phyloP scores from a whole-genome alignment of 2,888 invertebrate species.

The Cheilosia variabilis region DNA sequence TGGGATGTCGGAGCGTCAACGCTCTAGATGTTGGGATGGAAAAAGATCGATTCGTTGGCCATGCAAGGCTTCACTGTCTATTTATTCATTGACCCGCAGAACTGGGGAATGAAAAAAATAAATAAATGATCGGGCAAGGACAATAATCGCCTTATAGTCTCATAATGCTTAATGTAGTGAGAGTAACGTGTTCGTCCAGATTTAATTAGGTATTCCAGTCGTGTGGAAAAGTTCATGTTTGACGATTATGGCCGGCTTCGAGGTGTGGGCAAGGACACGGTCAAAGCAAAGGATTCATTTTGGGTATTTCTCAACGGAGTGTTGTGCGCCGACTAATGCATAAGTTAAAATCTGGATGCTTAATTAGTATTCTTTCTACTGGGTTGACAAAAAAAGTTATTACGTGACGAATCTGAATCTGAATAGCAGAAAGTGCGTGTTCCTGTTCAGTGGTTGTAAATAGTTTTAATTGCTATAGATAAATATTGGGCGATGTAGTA shows the following conservation, averaged over 20 bases:
- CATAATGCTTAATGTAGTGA: slow-evolving; percentile 44
- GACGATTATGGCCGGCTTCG: slow-evolving; percentile 42
- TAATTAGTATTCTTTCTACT: slow-evolving; percentile 43
- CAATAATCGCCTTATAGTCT: slow-evolving; percentile 33
- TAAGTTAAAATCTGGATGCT: slow-evolving; percentile 20
- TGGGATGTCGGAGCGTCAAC: neutral
- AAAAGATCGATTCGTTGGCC: neutral
- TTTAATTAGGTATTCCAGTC: slow-evolving; percentile 56
- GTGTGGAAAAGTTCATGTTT: slow-evolving; percentile 55
- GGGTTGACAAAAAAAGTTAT: slow-evolving; percentile 36
- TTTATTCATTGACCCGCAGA: neutral
- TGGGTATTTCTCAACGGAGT: slow-evolving; percentile 4
- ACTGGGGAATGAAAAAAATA: slow-evolving; percentile 3
- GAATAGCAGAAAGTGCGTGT: neutral
- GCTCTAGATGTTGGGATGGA: slow-evolving; percentile 6
- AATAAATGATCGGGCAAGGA: slow-evolving; percentile 28
- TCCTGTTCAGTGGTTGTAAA: neutral
- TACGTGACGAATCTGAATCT: slow-evolving; percentile 34
- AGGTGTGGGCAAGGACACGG: slow-evolving; percentile 14
- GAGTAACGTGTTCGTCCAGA: slow-evolving; percentile 43
- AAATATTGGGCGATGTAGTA: neutral
- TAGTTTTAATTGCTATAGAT: neutral
- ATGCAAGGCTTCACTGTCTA: neutral
- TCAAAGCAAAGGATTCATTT: slow-evolving; percentile 6
- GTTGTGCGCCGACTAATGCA: slow-evolving; percentile 28